Evolutionary conservation across 2,888 invertebrate genomes (phyloP).

Genomic region (Theodoxus fluviatilis): DNA sequence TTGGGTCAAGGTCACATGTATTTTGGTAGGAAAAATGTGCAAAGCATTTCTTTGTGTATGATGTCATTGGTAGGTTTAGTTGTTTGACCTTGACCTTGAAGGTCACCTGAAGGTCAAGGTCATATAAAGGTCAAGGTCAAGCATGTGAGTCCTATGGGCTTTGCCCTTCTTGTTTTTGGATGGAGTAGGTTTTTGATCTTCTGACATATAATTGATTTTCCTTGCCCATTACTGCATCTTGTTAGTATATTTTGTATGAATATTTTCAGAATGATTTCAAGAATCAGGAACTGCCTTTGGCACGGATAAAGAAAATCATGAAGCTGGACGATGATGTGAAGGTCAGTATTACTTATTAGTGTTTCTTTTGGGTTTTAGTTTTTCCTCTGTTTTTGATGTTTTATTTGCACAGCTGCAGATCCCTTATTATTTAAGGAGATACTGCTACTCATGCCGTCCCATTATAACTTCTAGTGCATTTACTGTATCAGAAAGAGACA

Average conservation of each 20-base stretch:
- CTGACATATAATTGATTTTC: background rate
- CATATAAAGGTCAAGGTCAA: no score
- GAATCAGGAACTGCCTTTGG: constrained; percentile 91
- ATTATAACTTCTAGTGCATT: background rate
- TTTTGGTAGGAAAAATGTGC: no score
- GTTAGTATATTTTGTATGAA: background rate
- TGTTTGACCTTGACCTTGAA: no score
- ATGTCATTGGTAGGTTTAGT: no score
- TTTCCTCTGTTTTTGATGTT: background rate
- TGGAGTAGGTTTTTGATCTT: background rate
- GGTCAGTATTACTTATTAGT: constrained; percentile 45
- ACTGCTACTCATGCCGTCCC: no score
- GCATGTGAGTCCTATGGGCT: background rate
- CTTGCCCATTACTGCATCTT: no score
- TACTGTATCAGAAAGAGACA: background rate
- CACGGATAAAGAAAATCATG: constrained; percentile 99
- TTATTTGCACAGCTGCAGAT: no score
- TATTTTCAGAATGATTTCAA: constrained; percentile 71
- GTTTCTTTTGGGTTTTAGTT: background rate
- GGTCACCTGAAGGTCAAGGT: no score
- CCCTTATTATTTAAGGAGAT: background rate
- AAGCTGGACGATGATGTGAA: constrained; percentile 96
- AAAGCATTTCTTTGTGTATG: no score
- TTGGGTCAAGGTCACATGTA: no score
- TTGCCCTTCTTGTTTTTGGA: background rate